Conservation (phyloP, 1,140 invertebrate species). For the Zaprionus ornatus region DNA sequence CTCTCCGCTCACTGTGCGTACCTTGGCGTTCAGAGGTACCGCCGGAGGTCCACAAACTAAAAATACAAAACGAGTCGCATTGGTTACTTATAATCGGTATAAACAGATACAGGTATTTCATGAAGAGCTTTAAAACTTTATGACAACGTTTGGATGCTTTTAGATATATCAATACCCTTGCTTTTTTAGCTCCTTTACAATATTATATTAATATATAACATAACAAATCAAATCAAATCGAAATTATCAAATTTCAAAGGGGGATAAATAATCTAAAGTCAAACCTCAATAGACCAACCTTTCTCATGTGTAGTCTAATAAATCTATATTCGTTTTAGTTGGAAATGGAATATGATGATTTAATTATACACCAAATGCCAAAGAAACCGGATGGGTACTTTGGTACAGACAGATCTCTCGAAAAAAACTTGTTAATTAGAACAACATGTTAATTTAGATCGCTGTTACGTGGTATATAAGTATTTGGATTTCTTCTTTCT, state of each 20-base stretch:
- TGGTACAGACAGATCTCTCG: not conserved
- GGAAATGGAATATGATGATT: not conserved
- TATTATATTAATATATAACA: too few species aligned
- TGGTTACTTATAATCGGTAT: not conserved
- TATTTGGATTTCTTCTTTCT: not conserved
- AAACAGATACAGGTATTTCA: not conserved
- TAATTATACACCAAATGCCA: slow-evolving; percentile 2
- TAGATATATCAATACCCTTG: not conserved
- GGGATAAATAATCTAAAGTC: not conserved
- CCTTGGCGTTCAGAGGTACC: slow-evolving; percentile 91
- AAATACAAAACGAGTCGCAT: slow-evolving; percentile 28
- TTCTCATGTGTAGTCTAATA: not conserved
- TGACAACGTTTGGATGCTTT: not conserved
- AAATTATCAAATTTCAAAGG: not conserved
- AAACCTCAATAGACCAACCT: not conserved
- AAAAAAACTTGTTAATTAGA: slow-evolving; percentile 3
- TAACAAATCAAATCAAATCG: not conserved
- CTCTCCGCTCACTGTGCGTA: slow-evolving; percentile 84
- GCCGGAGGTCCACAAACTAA: slow-evolving; percentile 90
- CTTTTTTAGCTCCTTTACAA: not conserved
- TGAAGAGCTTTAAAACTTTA: not conserved
- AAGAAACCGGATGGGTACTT: not conserved
- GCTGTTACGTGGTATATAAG: not conserved
- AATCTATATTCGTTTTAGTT: not conserved
- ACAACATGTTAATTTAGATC: not conserved